Percentiles rank a stretch among this genome's conserved stretches.
These are phyloP conservation scores for Chlamydotis undulata DNA, from an alignment of 2,113 vertebrate species.

Conservation along the genomic window DNA sequence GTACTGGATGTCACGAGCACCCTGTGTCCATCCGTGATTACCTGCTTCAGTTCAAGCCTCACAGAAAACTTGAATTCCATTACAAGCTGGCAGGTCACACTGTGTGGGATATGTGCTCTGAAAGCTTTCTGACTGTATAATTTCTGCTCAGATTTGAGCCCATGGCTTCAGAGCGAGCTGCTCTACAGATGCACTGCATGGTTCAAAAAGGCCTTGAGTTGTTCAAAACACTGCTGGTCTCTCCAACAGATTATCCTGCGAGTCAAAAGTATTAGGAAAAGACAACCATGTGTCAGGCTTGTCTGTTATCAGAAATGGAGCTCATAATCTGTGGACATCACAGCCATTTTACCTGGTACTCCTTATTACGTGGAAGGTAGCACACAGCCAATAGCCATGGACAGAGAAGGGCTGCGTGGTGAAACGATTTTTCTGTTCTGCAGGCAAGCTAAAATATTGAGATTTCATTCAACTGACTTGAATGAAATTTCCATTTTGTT, in stretches of 20 bases:
- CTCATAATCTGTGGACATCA: neutral
- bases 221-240: neutral
- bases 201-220: neutral
- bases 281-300: neutral
- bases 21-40: neutral
- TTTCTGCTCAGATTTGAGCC: neutral
- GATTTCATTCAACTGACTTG: neutral
- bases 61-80: neutral
- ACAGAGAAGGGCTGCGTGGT: neutral
- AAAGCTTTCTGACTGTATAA: neutral
- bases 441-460: neutral
- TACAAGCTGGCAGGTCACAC: neutral
- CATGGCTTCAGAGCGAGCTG: fast-evolving
- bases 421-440: neutral
- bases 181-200: neutral
- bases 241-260: neutral
- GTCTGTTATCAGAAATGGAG: neutral
- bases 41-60: neutral
- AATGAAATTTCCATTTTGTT: neutral
- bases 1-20: neutral
- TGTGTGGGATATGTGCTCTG: neutral
- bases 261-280: neutral
- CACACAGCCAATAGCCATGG: neutral
- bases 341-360: neutral
- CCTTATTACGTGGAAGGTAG: neutral